Evolutionary conservation across 2,888 invertebrate species (phyloP).

Genomic region (Hemaris fuciformis): DNA sequence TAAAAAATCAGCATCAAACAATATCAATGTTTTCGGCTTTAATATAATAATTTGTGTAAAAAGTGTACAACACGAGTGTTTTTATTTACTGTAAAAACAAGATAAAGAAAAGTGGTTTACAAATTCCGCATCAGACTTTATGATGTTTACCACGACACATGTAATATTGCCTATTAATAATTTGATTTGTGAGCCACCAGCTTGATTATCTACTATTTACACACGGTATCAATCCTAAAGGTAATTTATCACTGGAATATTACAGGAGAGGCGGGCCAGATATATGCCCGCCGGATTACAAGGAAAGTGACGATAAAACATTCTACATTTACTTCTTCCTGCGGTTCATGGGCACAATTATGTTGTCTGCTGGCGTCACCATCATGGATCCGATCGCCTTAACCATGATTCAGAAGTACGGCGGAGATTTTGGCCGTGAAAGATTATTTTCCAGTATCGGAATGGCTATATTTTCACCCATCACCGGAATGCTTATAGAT

Average conservation of each 20-base stretch:
- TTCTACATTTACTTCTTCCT: constrained; percentile 92
- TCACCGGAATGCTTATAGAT: constrained; percentile 90
- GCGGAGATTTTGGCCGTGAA: constrained; percentile 91
- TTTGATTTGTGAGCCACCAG: constrained; percentile 42
- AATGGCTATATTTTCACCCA: constrained; percentile 91
- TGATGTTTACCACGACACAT: background rate
- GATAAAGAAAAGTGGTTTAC: background rate
- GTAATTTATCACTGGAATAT: constrained; percentile 59
- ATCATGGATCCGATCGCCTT: constrained; percentile 94
- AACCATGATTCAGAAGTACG: constrained; percentile 91
- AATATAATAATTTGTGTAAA: no score
- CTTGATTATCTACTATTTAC: constrained; percentile 47
- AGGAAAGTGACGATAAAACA: constrained; percentile 87
- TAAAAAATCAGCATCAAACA: no score
- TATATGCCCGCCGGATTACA: constrained; percentile 90
- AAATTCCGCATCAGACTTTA: background rate
- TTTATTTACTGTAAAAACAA: no score
- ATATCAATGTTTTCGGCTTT: no score
- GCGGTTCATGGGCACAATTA: constrained; percentile 89
- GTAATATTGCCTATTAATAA: constrained; percentile 26
- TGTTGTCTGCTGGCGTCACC: constrained; percentile 91
- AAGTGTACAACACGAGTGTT: no score
- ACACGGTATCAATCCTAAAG: constrained; percentile 41
- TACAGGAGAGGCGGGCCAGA: constrained; percentile 86
- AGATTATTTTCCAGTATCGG: constrained; percentile 90